Base-by-base conservation (phyloP, 2,113 vertebrate genomes). In the Xyliphius kryptos region DNA sequence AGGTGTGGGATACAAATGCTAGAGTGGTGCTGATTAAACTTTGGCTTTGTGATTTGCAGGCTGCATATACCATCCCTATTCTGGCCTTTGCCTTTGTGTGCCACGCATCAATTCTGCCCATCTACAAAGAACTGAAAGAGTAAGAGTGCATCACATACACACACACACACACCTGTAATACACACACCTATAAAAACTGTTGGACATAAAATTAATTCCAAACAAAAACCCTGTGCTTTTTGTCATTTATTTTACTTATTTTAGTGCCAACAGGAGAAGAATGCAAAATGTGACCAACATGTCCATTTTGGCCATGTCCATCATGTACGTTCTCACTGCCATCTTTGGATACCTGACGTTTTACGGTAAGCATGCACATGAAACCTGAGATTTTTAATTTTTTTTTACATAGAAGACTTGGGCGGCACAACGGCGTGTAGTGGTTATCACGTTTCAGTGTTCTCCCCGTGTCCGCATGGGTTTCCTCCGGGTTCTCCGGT, bases 291-390 rank as follows among this genome's bases (percentile, higher is more conserved):
- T 92, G 54, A 88, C 87, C 20, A 92, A 88, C 0, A 66, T 90
- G 48, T 92, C 89, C 73, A 89, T 89, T 41, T 46, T 85, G n/a
- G 87, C 80, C 38, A 92, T 91, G 89, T 92, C 90, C 73, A 37
- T 79, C 62, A 93, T 90, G 90, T 93, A 91, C 59, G 82, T 83
- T 51, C 75, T 92, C 64, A 92, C 89, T 0, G 26, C 26, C 0
- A 70, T 82, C 22, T 93, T 92, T 54, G 90, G 90, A 37, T 92
- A 92, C 63, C 83, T 91, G 40, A 91, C 89, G 17, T 92, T 90
- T 78, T 91, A 85, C 7, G 81, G 90, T 92, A 81, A 86, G 82
- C 37, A 26, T 9, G 6, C 36, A 19, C 7, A 49, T 61, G 11
- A 19, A 8, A 9, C 46, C 13, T 38, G 14, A 20, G 15, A 49